A percentile compares a stretch with the other conserved stretches of the same genome.
These are phyloP conservation scores for Cephalotes varians DNA, from an alignment of 2,888 invertebrate species.

Conservation along the genomic window DNA sequence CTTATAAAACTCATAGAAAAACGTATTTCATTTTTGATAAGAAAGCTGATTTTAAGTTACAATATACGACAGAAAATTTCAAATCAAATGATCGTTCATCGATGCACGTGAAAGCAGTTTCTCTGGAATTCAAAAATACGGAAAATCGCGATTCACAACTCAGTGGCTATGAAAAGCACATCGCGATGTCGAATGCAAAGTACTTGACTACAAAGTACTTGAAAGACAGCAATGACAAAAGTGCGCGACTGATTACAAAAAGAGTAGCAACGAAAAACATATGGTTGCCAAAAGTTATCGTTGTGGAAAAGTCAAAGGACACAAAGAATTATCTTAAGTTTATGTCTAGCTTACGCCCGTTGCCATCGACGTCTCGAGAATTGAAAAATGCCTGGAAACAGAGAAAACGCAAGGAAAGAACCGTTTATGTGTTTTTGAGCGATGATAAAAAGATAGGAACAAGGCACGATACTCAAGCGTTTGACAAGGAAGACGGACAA, in stretches of 20 bases:
- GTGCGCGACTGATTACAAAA: background rate
- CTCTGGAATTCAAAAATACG: constrained; percentile 35
- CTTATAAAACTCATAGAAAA: background rate
- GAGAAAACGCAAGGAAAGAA: background rate
- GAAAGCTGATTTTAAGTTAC: background rate
- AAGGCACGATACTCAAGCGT: constrained; percentile 1
- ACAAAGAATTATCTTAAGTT: constrained; percentile 5
- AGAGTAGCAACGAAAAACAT: background rate
- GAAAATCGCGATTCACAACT: constrained; percentile 32
- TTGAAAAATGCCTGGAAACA: background rate
- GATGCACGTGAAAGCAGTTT: constrained; percentile 5
- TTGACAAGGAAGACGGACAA: background rate
- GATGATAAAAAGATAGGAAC: background rate
- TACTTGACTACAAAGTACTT: background rate
- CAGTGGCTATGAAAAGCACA: constrained; percentile 22
- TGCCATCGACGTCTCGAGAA: background rate
- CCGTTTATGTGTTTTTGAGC: background rate
- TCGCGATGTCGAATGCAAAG: constrained; percentile 15
- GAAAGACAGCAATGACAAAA: constrained; percentile 1
- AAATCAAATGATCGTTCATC: constrained; percentile 21
- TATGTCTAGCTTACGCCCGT: background rate
- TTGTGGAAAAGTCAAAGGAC: background rate
- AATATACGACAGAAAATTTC: background rate
- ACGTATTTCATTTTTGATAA: background rate
- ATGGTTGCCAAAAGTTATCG: background rate